Base-by-base conservation (phyloP, 2,113 vertebrate genomes). In the Pterocles orientalis region DNA sequence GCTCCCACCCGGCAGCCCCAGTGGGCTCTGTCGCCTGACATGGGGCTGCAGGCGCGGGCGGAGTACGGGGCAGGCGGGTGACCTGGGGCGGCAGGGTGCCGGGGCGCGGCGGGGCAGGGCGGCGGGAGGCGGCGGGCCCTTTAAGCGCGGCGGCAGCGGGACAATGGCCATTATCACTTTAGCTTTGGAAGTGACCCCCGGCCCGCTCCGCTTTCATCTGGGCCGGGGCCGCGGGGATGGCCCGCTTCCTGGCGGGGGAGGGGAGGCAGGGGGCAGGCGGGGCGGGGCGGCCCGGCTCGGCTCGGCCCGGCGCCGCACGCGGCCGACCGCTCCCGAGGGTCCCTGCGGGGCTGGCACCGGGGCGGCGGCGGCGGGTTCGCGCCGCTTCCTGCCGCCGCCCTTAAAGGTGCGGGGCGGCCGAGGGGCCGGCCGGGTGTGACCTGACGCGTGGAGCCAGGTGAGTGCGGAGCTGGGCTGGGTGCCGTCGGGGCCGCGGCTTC, bases 101-200 rank as follows among this genome's bases (percentile, higher is more conserved):
- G 21, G 77, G 56, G 39, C 65, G 26, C 88, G 60, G 15, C 56
- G 58, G 57, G 77, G n/a, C 89, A 57, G 57, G 36, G 62, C 43
- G 21, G 80, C 75, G 72, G 62, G 48, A 68, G 82, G 92, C 80
- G 85, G 94, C 95, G 93, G 94, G 97, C 93, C 71, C 97, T 98
- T 97, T 98, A 97, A 98, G 97, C 95, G 96, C 82, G 94, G 82
- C 96, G 95, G 96, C 97, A 92, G 97, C 91, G 85, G 98, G 97
- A 98, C 98, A 96, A 98, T 97, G 97, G 97, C 98, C 98, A 98
- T 98, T 98, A 98, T 98, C 98, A 97, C 98, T 99, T 99, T 98
- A 99, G 97, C 98, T 98, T 99, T 99, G 99, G 98, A 99, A 99
- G 98, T 99, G 98, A 99, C 98, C 98, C 98, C 98, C 96, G 88